Percentiles rank a stretch among this genome's conserved stretches.
phyloP scores from a whole-genome alignment of 2,888 invertebrate genomes.

The Tipula unca region DNA sequence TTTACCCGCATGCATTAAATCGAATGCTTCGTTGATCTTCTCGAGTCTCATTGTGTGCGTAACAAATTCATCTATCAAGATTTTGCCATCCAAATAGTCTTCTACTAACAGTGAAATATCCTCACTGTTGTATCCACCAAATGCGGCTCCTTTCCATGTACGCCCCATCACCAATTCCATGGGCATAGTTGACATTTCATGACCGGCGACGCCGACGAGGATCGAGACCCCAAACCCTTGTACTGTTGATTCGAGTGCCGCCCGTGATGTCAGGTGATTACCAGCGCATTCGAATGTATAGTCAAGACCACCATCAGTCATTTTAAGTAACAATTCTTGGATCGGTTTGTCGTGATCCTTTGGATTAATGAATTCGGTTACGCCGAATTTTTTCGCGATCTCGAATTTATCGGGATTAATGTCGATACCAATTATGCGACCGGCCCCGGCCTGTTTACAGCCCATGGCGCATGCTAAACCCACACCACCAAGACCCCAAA shows the following conservation, averaged over 20 bases:
- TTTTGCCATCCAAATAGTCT: constrained; percentile 70
- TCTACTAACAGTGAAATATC: constrained; percentile 87
- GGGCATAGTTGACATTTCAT: constrained; percentile 93
- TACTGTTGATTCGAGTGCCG: constrained; percentile 78
- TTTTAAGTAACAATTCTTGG: constrained; percentile 77
- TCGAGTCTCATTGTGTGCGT: constrained; percentile 69
- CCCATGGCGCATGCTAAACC: constrained; percentile 85
- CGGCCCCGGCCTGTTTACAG: constrained; percentile 77
- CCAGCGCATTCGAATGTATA: constrained; percentile 99
- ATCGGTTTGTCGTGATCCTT: constrained; percentile 70
- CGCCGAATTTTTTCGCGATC: constrained; percentile 73
- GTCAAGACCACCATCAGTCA: constrained; percentile 93
- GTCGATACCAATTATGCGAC: constrained; percentile 81
- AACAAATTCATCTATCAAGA: constrained; percentile 90
- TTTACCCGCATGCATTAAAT: constrained; percentile 80
- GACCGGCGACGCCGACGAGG: constrained; percentile 92
- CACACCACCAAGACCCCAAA: constrained; percentile 91
- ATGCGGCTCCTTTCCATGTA: constrained; percentile 92
- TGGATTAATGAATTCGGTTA: constrained; percentile 92
- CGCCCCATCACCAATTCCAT: constrained; percentile 98
- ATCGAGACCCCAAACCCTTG: constrained; percentile 97
- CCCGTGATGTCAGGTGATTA: constrained; percentile 75
- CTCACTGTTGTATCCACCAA: constrained; percentile 95
- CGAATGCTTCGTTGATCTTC: constrained; percentile 87
- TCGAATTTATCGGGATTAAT: constrained; percentile 77